Percentiles rank a stretch among this genome's conserved stretches.
These are phyloP conservation scores for Bradypodion pumilum DNA, from an alignment of 2,797 vertebrate genomes.

Conservation along the genomic window DNA sequence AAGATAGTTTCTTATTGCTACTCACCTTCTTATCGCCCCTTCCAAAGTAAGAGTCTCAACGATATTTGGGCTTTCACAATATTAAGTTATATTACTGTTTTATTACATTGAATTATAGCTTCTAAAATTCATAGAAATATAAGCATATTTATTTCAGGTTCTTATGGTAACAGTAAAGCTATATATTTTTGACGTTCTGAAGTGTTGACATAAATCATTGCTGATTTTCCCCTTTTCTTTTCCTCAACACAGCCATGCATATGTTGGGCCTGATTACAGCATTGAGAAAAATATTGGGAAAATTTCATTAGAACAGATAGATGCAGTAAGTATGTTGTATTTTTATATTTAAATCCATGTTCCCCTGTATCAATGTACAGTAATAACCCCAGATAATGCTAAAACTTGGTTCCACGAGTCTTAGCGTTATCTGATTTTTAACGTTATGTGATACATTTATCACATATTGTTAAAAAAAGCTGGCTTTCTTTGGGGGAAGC, in stretches of 20 bases:
- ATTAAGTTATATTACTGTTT: constrained; percentile 9
- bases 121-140: constrained; percentile 31
- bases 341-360: neutral
- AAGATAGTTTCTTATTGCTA: neutral
- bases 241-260: constrained; percentile 85
- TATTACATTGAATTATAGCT: neutral
- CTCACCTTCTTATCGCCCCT: fast-evolving
- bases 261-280: constrained; percentile 95
- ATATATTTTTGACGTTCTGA: constrained; percentile 4
- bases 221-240: constrained; percentile 32
- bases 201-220: neutral
- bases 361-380: neutral
- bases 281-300: constrained; percentile 88
- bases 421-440: too few relatives aligned
- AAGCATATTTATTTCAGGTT: constrained; percentile 18
- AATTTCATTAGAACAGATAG: constrained; percentile 94
- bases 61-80: neutral
- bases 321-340: constrained; percentile 82
- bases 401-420: too few relatives aligned
- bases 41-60: neutral
- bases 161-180: constrained; percentile 1
- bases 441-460: too few relatives aligned
- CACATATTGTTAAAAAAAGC: too few relatives aligned
- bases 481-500: too few relatives aligned
- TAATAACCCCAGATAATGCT: too few relatives aligned